Base-by-base conservation (phyloP, 1,140 invertebrate genomes). In the Drosophila sechellia region DNA sequence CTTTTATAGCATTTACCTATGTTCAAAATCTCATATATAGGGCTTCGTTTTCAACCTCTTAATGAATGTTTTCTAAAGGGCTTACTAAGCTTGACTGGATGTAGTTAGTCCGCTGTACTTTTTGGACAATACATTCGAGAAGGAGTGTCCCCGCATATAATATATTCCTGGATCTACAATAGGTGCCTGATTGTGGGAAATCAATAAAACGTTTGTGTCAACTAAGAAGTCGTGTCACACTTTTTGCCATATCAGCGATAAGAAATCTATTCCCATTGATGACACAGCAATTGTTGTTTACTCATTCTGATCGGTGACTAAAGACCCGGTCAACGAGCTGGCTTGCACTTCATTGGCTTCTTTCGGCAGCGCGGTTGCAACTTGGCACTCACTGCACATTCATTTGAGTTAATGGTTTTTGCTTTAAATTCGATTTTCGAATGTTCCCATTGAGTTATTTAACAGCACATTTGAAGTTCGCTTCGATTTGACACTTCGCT, bases 331-430 rank as follows among this genome's bases (percentile, higher is more conserved):
- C 50, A 54, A 56, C 60, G 31, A 43, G 43, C 57, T 50, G 22
- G 22, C 45, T 53, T 56, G 77, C 81, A 86, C 78, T 86, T 86
- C 31, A 22, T 56, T 22, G 81, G 81, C 81, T 86, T 86, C 81
- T 45, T 35, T 40, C 22, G 5, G 59, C 56, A 61, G 55, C 48
- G 48, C 42, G 45, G 73, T 75, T 45, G 12, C 46, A 48, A 54
- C 40, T 53, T 60, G 27, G 22, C 68, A 72, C 49, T 54, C 43
- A 58, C 52, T 48, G 37, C 35, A 48, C 50, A 17, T 37, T 34
- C 8, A 31, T 25, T 52, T 43, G 13, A 1, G 13, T 56, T 11
- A 3, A 39, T 17, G 15, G 15, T 31, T 55, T 46, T 34, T 13
- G 2, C 20, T 40, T 48, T 22, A 46, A 39, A 22, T 20, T 46